A percentile compares a stretch with the other conserved stretches of the same genome.
phyloP scores from a whole-genome alignment of 2,888 invertebrate species.

The Plagodis pulveraria region DNA sequence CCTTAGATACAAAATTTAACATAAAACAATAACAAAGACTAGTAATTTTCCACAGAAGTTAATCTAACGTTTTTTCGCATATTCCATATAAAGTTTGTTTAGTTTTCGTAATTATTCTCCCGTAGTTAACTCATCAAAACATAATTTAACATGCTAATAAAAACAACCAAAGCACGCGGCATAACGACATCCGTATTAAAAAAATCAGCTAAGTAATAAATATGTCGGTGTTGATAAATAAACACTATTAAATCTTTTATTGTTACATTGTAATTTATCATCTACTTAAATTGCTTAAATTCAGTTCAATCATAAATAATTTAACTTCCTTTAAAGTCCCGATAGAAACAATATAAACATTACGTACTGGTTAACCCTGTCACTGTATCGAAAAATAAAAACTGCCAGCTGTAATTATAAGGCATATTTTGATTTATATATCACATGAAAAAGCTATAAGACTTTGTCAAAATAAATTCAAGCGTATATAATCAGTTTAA shows the following conservation, averaged over 20 bases:
- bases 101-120: slow-evolving; percentile 15
- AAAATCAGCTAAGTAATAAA: slow-evolving; percentile 19
- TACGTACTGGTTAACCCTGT: slow-evolving; percentile 33
- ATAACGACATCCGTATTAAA: slow-evolving; percentile 30
- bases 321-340: slow-evolving; percentile 27
- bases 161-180: slow-evolving; percentile 9
- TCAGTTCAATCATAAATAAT: slow-evolving; percentile 26
- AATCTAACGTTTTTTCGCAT: slow-evolving; percentile 20
- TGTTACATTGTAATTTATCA: slow-evolving; percentile 24
- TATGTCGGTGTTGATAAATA: slow-evolving; percentile 21
- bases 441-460: slow-evolving; percentile 22
- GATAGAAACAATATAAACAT: slow-evolving; percentile 10
- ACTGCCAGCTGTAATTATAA: slow-evolving; percentile 33
- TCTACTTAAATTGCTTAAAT: slow-evolving; percentile 25
- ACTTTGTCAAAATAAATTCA: slow-evolving; percentile 26
- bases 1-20: neutral
- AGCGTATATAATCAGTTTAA: neutral
- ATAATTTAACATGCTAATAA: slow-evolving; percentile 30
- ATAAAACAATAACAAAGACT: neutral
- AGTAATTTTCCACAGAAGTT: slow-evolving; percentile 5
- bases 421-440: slow-evolving; percentile 35
- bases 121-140: slow-evolving; percentile 31
- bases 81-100: slow-evolving; percentile 10
- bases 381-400: slow-evolving; percentile 30
- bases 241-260: slow-evolving; percentile 18